These are phyloP conservation scores for Agrilus biguttatus DNA, from an alignment of 2,888 invertebrate species.

Conservation along the genomic window DNA sequence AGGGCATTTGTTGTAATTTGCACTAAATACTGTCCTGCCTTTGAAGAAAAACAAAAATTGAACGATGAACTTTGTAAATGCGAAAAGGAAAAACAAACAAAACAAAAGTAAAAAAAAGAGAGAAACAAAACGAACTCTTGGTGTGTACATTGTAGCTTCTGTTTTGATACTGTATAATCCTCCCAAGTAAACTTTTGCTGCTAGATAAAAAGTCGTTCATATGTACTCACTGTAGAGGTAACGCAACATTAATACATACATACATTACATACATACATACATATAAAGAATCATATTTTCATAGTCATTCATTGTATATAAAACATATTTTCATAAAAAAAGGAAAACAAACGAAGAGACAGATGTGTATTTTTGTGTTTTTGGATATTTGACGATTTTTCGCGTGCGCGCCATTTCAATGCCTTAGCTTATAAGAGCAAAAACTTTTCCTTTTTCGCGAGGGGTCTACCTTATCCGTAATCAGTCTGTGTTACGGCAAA, in stretches of 20 bases:
- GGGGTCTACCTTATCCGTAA: conserved; percentile 6
- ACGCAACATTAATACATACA: conserved; percentile 5
- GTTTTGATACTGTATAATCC: conserved; percentile 30
- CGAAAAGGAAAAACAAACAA: not conserved
- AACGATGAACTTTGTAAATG: conserved; percentile 8
- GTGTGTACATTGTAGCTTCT: conserved; percentile 30
- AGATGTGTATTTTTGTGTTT: conserved; percentile 27
- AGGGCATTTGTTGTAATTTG: conserved; percentile 22
- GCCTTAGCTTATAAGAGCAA: not conserved
- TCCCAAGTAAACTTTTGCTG: conserved; percentile 18
- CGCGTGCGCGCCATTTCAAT: not conserved
- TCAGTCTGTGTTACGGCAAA: too few relatives aligned
- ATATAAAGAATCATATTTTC: conserved; percentile 24
- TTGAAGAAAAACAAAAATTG: conserved; percentile 8
- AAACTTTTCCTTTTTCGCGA: conserved; percentile 1
- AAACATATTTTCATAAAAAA: conserved; percentile 28
- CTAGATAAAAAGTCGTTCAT: conserved; percentile 7
- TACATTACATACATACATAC: conserved; percentile 6
- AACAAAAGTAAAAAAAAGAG: too few relatives aligned
- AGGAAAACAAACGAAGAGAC: conserved; percentile 17
- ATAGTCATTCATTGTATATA: conserved; percentile 25
- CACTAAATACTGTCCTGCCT: conserved; percentile 29
- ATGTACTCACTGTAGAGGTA: not conserved
- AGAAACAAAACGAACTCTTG: conserved; percentile 16
- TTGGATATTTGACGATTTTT: not conserved